Base-by-base conservation (phyloP, 2,113 vertebrate genomes). In the Hirundichthys speculiger region DNA sequence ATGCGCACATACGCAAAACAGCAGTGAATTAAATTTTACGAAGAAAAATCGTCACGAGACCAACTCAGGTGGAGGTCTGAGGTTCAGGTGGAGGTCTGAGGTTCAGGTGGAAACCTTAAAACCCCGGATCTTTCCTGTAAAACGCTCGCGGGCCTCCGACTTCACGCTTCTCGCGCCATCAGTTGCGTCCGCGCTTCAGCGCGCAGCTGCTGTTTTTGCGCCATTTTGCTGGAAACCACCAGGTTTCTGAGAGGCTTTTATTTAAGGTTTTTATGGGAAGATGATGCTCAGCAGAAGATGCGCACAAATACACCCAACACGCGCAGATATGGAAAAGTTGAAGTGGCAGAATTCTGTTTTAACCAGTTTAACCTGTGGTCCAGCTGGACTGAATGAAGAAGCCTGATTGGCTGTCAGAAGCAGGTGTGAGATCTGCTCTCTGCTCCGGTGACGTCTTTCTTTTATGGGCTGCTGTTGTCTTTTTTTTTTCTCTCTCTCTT, bases 381-480 rank as follows among this genome's bases (percentile, higher is more conserved):
- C 25, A 6, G 25, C 25, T 4, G 25, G 25, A 27, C 25, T 27
- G 25, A 6, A 27, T 27, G 3, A 6, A 27, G 25, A 27, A 7
- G 18, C 22, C 52, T 40, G 30, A 67, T 42, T 13, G 42, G 21
- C 38, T 41, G 20, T 22, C 39, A 1, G 60, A 66, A 51, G 53
- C 56, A 77, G 68, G 46, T 59, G 69, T 62, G 57, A 66, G 21
- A 21, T 24, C 1, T 53, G 43, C 50, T 46, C 34, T 3, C 27
- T 12, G 40, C 54, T 76, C 48, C 15, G 42, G 52, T 52, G 65
- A 72, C 55, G 40, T 64, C 50, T 3, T 57, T 22, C 0, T 22
- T 84, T 82, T 73, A 73, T 25, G 64, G 58, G 49, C 18, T 14
- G 41, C 42, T 54, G 18, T 18, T 53, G 19, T 16, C 52, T n/a